A percentile compares a stretch with the other conserved stretches of the same genome.
phyloP scores from a whole-genome alignment of 2,797 vertebrate genomes.

The Muscicapa striata region DNA sequence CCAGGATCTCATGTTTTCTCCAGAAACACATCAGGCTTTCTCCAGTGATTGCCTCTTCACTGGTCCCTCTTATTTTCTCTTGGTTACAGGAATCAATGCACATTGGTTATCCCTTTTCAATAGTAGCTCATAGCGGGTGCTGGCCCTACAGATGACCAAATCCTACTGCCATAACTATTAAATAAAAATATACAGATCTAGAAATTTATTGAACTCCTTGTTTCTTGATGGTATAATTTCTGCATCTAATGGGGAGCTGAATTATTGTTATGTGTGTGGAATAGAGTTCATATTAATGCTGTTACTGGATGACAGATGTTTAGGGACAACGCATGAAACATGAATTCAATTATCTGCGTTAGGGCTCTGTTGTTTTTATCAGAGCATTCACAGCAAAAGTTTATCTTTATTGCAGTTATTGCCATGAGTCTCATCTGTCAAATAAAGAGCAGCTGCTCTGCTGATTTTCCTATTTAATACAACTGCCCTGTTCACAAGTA shows the following conservation, averaged over 20 bases:
- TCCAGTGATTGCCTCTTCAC: neutral
- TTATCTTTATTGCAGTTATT: slow-evolving; percentile 68
- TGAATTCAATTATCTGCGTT: slow-evolving; percentile 59
- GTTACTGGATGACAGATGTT: slow-evolving; percentile 25
- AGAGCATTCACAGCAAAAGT: slow-evolving; percentile 67
- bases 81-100: neutral
- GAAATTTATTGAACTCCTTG: neutral
- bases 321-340: slow-evolving; percentile 46
- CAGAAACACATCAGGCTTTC: neutral
- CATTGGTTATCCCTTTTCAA: neutral
- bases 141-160: neutral
- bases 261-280: neutral
- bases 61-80: neutral
- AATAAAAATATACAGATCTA: neutral
- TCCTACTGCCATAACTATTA: neutral
- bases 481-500: slow-evolving; percentile 48
- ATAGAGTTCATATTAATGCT: neutral
- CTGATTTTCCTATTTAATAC: slow-evolving; percentile 49
- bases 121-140: neutral
- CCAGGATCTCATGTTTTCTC: neutral
- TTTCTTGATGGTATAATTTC: neutral
- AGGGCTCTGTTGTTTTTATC: slow-evolving; percentile 66
- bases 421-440: slow-evolving; percentile 60
- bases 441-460: slow-evolving; percentile 58
- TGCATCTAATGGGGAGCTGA: neutral